phyloP scores from a whole-genome alignment of 2,888 invertebrate genomes.

The Drosophila longiperda region DNA sequence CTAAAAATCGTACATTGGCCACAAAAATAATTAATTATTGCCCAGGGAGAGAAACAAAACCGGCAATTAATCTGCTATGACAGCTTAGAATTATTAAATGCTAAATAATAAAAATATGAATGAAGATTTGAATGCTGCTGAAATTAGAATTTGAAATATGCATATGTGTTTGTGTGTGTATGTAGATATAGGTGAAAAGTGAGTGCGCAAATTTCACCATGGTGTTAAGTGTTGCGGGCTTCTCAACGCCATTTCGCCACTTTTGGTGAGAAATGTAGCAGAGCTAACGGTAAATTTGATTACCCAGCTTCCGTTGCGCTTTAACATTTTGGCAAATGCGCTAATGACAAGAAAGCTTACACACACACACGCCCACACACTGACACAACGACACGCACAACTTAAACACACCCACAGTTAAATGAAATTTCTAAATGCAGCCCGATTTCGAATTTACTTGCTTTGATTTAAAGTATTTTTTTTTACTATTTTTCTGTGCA shows the following conservation, averaged over 20 bases:
- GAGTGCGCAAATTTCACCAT: conserved; percentile 39
- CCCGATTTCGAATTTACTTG: conserved; percentile 42
- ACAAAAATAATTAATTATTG: conserved; percentile 51
- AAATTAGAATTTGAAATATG: conserved; percentile 5
- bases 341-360: conserved; percentile 64
- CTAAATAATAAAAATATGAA: conserved; percentile 28
- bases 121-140: conserved; percentile 40
- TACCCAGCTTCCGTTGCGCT: conserved; percentile 62
- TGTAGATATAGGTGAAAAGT: neutral
- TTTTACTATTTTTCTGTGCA: conserved; percentile 29
- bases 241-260: conserved; percentile 46
- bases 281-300: conserved; percentile 61
- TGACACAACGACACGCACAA: conserved; percentile 18
- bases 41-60: conserved; percentile 11
- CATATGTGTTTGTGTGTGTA: neutral
- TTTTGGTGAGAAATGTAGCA: conserved; percentile 59
- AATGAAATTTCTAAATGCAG: conserved; percentile 31
- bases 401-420: conserved; percentile 11
- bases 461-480: conserved; percentile 20
- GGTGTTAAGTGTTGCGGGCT: conserved; percentile 14
- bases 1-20: conserved; percentile 33
- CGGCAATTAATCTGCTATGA: conserved; percentile 62
- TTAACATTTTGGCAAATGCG: conserved; percentile 68
- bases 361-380: conserved; percentile 12
- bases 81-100: conserved; percentile 45